phyloP scores from a whole-genome alignment of 2,797 vertebrate species.

The Echeneis naucrates region DNA sequence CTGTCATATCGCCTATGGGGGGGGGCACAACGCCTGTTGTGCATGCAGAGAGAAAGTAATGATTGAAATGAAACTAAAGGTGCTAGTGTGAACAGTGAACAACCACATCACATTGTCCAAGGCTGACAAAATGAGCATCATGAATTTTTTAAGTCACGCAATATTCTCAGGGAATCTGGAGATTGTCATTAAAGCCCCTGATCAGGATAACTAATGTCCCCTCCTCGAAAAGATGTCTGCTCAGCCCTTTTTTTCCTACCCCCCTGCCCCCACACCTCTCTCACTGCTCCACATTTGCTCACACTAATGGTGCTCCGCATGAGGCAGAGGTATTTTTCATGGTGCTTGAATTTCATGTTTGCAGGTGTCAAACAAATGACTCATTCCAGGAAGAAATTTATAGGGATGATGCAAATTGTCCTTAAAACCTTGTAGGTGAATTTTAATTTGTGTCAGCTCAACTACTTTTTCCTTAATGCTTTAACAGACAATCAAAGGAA shows the following conservation, averaged over 20 bases:
- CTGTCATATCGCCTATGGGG: slow-evolving; percentile 53
- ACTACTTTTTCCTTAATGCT: neutral
- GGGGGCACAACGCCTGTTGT: slow-evolving; percentile 14
- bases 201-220: slow-evolving; percentile 81
- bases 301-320: slow-evolving; percentile 7
- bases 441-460: slow-evolving; percentile 13
- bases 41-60: slow-evolving; percentile 43
- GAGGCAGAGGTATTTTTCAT: slow-evolving; percentile 33
- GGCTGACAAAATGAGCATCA: slow-evolving; percentile 75
- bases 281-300: slow-evolving; percentile 45
- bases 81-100: slow-evolving; percentile 54
- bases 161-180: slow-evolving; percentile 80
- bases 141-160: slow-evolving; percentile 81
- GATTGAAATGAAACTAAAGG: slow-evolving; percentile 59
- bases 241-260: slow-evolving; percentile 68
- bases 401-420: neutral
- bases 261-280: slow-evolving; percentile 28
- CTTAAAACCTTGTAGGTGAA: neutral
- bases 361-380: neutral
- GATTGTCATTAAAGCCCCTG: slow-evolving; percentile 74
- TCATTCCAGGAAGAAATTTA: neutral
- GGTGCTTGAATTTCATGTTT: slow-evolving; percentile 13
- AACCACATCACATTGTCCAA: slow-evolving; percentile 60
- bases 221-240: slow-evolving; percentile 72
- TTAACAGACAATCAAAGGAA: neutral